These are phyloP conservation scores for Cryptocheilus praepositus DNA, from an alignment of 2,888 invertebrate species.

Conservation along the genomic window DNA sequence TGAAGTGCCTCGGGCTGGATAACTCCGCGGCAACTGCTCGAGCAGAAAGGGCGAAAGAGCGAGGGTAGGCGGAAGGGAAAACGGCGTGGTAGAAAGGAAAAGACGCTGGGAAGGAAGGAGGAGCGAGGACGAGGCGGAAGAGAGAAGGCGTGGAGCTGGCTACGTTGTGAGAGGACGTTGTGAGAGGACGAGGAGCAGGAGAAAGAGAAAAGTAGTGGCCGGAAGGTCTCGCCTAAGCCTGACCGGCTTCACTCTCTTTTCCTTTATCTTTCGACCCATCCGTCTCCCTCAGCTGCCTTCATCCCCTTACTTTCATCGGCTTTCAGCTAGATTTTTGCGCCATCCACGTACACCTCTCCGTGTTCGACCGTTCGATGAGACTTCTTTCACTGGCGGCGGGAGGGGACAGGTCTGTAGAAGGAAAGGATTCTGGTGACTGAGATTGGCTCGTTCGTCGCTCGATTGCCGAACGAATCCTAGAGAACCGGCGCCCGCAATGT, in stretches of 20 bases:
- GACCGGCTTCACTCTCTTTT: background rate
- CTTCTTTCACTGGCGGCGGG: background rate
- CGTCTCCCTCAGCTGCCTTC: background rate
- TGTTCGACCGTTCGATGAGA: background rate
- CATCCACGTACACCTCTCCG: slow-evolving; percentile 16
- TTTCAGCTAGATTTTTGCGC: slow-evolving; percentile 38
- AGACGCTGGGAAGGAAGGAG: slow-evolving; percentile 14
- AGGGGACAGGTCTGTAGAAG: background rate
- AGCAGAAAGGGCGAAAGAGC: background rate
- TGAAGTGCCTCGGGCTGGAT: slow-evolving; percentile 29
- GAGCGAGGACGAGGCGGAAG: background rate
- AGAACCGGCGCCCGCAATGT: too few relatives aligned
- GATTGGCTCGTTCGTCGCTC: slow-evolving; percentile 4
- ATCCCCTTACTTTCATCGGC: slow-evolving; percentile 25
- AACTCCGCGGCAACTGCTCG: slow-evolving; percentile 5
- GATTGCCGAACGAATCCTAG: background rate
- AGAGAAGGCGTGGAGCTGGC: too few relatives aligned
- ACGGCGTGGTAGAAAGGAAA: slow-evolving; percentile 8
- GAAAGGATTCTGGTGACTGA: background rate
- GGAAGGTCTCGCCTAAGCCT: slow-evolving; percentile 5
- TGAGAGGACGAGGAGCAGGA: background rate
- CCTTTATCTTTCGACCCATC: background rate
- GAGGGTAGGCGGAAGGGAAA: background rate
- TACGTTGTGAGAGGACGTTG: too few relatives aligned
- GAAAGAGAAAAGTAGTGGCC: background rate